These are phyloP conservation scores for Spheniscus mendiculus DNA, from an alignment of 2,113 vertebrate species.

Conservation along the genomic window DNA sequence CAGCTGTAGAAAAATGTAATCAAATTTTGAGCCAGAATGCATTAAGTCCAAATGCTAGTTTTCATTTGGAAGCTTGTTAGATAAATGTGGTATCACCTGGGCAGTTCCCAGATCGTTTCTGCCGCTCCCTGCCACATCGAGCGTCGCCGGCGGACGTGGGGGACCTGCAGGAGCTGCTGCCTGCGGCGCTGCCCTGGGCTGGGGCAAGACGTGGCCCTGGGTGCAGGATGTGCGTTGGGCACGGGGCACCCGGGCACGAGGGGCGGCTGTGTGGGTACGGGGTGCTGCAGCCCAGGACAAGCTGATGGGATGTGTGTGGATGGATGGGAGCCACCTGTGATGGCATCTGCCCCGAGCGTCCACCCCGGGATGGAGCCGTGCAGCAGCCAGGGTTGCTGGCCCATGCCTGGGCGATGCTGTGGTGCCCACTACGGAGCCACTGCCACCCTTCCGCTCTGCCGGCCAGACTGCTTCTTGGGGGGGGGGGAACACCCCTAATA, in stretches of 20 bases:
- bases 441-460: background rate
- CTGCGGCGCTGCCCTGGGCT: background rate
- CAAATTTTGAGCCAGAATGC: slow-evolving; percentile 78
- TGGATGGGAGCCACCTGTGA: rapidly evolving
- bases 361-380: rapidly evolving
- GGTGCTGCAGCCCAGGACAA: background rate
- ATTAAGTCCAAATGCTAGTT: slow-evolving; percentile 78
- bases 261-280: rapidly evolving
- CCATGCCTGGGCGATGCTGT: rapidly evolving
- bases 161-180: background rate
- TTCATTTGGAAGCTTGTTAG: slow-evolving; percentile 77
- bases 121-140: background rate
- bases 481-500: background rate
- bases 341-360: rapidly evolving
- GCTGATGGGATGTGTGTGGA: background rate
- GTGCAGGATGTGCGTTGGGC: background rate
- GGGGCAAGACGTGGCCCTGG: background rate
- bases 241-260: rapidly evolving
- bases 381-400: background rate
- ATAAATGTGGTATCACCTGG: slow-evolving; percentile 68
- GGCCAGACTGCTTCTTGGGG: rapidly evolving
- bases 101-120: background rate
- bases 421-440: background rate
- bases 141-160: rapidly evolving
- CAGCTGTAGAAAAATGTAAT: slow-evolving; percentile 79